Conservation (phyloP, 2,888 invertebrate genomes). For the Campoplex capitator region DNA sequence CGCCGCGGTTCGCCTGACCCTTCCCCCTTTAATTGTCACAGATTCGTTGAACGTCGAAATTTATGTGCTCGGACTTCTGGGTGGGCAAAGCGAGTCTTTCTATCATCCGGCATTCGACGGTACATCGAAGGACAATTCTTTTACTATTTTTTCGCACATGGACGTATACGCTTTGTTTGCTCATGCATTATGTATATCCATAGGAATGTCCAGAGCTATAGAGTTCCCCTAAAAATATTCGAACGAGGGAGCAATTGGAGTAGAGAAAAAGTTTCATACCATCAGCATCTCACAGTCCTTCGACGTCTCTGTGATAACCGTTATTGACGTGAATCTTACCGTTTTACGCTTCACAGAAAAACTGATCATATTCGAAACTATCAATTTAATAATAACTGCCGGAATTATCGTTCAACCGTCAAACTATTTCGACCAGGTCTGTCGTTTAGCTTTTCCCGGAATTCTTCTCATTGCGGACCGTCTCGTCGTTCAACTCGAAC, state of each 20-base stretch:
- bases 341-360: neutral
- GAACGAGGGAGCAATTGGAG: slow-evolving; percentile 2
- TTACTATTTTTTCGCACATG: slow-evolving; percentile 72
- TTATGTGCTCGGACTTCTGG: slow-evolving; percentile 74
- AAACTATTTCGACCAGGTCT: slow-evolving; percentile 66
- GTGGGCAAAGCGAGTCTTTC: slow-evolving; percentile 70
- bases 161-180: slow-evolving; percentile 35
- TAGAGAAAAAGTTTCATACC: neutral
- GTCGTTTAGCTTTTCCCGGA: slow-evolving; percentile 67
- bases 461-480: slow-evolving; percentile 66
- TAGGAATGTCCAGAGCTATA: neutral
- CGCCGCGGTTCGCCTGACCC: slow-evolving; percentile 65
- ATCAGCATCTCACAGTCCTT: neutral
- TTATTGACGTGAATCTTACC: neutral
- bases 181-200: slow-evolving; percentile 20
- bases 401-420: slow-evolving; percentile 66
- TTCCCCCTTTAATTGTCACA: slow-evolving; percentile 74
- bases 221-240: slow-evolving; percentile 16
- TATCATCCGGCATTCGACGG: slow-evolving; percentile 46
- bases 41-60: slow-evolving; percentile 67
- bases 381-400: slow-evolving; percentile 22
- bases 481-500: slow-evolving; percentile 63
- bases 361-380: neutral
- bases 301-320: neutral
- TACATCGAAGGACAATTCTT: slow-evolving; percentile 68